Percentiles rank a stretch among this genome's conserved stretches.
Evolutionary conservation across 2,113 vertebrate species (phyloP).

Genomic region (Engraulis encrasicolus): DNA sequence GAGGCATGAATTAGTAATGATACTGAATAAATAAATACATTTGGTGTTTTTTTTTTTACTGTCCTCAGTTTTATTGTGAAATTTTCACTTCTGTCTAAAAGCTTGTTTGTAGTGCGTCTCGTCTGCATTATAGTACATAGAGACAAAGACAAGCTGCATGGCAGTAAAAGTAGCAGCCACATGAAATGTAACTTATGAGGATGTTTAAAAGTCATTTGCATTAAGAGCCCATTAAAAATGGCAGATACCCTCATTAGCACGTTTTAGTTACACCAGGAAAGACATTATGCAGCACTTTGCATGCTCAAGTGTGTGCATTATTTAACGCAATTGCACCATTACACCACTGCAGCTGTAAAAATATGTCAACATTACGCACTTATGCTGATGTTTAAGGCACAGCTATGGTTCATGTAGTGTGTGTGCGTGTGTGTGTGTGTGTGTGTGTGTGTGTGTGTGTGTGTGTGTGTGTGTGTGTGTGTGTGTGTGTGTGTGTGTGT

Average conservation of each 20-base stretch:
- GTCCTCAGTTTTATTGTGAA: too few species aligned
- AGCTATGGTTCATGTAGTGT: not conserved
- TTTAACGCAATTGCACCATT: not conserved
- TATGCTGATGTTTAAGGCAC: not conserved
- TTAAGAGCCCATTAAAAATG: not conserved
- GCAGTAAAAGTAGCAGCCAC: too few species aligned
- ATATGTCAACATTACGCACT: not conserved
- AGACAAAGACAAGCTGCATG: too few species aligned
- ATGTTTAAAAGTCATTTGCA: not conserved
- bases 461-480: not conserved
- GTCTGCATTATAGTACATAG: too few species aligned
- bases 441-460: not conserved
- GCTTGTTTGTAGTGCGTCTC: too few species aligned
- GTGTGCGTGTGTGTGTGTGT: not conserved
- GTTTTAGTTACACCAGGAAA: not conserved
- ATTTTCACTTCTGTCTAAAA: too few species aligned
- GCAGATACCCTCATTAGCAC: not conserved
- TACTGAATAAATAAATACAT: too few species aligned
- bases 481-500: not conserved
- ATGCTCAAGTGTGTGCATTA: not conserved
- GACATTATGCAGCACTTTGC: not conserved
- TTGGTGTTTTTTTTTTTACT: too few species aligned
- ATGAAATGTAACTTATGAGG: too few species aligned
- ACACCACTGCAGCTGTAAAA: not conserved
- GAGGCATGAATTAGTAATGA: too few species aligned